These are phyloP conservation scores for Meganola albula DNA, from an alignment of 2,888 invertebrate species.

Conservation along the genomic window DNA sequence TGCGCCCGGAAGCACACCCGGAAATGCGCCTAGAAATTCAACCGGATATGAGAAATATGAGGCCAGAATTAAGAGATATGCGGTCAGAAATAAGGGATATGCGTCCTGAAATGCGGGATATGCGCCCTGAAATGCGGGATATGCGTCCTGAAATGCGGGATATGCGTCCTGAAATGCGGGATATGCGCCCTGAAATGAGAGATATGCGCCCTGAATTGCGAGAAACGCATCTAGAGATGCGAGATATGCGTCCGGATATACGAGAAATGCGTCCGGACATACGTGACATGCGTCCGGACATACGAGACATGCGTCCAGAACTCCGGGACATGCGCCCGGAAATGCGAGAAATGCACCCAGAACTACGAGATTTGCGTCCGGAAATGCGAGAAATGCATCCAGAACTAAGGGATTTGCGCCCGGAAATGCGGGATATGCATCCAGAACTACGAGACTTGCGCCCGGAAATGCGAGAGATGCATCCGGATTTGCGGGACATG, in stretches of 20 bases:
- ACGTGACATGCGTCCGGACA: slow-evolving; percentile 11
- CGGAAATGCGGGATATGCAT: slow-evolving; percentile 23
- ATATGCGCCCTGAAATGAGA: slow-evolving; percentile 18
- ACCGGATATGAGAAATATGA: slow-evolving; percentile 13
- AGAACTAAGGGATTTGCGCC: slow-evolving; percentile 17
- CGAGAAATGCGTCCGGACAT: slow-evolving; percentile 8
- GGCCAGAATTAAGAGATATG: slow-evolving; percentile 24
- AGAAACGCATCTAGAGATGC: no score
- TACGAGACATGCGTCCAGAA: slow-evolving; percentile 12
- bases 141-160: slow-evolving; percentile 24
- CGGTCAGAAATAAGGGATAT: slow-evolving; percentile 41
- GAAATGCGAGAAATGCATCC: slow-evolving; percentile 17
- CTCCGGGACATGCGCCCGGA: slow-evolving; percentile 19
- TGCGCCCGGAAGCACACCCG: slow-evolving; percentile 20
- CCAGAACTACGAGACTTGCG: slow-evolving; percentile 22
- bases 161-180: slow-evolving; percentile 9
- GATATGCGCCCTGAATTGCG: slow-evolving; percentile 25
- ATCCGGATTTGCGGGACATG: slow-evolving; percentile 14
- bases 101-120: slow-evolving; percentile 31
- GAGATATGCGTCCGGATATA: slow-evolving; percentile 19
- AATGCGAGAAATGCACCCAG: slow-evolving; percentile 22
- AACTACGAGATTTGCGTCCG: slow-evolving; percentile 22
- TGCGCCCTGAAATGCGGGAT: slow-evolving; percentile 27
- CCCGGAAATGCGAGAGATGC: slow-evolving; percentile 21
- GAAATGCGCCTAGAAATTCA: slow-evolving; percentile 25